These are phyloP conservation scores for Eulithis prunata DNA, from an alignment of 2,888 invertebrate genomes.

Conservation along the genomic window DNA sequence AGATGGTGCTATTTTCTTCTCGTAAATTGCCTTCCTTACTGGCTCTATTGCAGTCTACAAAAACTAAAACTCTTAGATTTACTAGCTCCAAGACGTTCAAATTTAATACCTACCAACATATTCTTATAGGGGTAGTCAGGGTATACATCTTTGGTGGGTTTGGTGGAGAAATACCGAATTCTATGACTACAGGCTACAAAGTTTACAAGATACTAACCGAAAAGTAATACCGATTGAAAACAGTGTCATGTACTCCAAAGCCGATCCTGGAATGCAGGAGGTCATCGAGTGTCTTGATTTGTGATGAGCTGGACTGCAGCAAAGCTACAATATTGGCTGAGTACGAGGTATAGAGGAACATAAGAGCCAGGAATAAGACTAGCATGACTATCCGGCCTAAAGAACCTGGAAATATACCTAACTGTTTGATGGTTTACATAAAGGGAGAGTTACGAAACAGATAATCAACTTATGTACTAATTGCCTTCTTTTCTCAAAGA, in stretches of 20 bases:
- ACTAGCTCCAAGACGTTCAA: too few relatives aligned
- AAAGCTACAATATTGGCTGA: slow-evolving; percentile 91
- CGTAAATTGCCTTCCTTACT: slow-evolving; percentile 85
- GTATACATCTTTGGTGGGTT: too few relatives aligned
- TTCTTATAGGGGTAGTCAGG: too few relatives aligned
- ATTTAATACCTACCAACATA: too few relatives aligned
- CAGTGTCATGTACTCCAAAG: slow-evolving; percentile 88
- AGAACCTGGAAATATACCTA: slow-evolving; percentile 62
- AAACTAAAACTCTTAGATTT: not conserved
- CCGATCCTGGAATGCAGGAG: slow-evolving; percentile 86
- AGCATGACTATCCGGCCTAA: slow-evolving; percentile 86
- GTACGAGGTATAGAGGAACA: slow-evolving; percentile 90
- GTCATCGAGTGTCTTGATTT: slow-evolving; percentile 86
- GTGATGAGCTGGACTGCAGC: slow-evolving; percentile 88
- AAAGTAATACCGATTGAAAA: slow-evolving; percentile 88
- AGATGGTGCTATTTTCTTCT: slow-evolving; percentile 86
- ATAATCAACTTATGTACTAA: too few relatives aligned
- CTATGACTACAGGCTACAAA: not conserved
- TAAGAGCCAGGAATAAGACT: slow-evolving; percentile 85
- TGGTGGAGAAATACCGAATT: not conserved
- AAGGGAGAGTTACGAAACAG: not conserved
- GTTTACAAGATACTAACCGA: slow-evolving; percentile 66
- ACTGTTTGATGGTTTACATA: too few relatives aligned
- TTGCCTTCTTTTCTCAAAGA: too few relatives aligned
- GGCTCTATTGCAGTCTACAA: slow-evolving; percentile 87